Evolutionary conservation across 2,113 vertebrate genomes (phyloP).

Genomic region (Odocoileus hemionus): DNA sequence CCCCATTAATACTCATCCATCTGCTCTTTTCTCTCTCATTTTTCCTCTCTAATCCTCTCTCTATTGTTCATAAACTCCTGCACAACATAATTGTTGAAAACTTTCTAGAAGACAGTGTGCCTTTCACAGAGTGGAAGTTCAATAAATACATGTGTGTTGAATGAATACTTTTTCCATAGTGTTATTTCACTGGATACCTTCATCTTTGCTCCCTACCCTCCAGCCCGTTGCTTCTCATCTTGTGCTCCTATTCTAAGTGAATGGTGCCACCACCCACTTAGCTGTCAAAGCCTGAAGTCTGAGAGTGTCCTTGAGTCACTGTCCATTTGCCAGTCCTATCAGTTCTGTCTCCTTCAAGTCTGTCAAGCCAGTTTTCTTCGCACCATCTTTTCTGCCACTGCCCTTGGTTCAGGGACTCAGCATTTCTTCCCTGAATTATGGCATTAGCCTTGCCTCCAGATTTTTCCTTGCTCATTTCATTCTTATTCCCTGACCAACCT

Average conservation of each 20-base stretch:
- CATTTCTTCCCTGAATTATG: neutral
- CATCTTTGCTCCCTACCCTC: neutral
- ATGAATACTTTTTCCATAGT: neutral
- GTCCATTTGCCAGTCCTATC: neutral
- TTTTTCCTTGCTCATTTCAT: neutral
- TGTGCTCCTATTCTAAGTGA: neutral
- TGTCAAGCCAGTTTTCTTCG: neutral
- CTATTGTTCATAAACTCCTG: neutral
- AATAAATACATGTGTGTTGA: neutral
- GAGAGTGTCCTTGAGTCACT: neutral
- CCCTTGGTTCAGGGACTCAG: neutral
- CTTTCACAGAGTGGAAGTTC: neutral
- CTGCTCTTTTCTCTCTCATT: neutral
- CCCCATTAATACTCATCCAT: neutral
- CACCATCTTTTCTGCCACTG: neutral
- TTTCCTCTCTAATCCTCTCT: neutral
- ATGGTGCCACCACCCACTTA: neutral
- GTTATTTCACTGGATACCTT: neutral
- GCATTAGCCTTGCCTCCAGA: neutral
- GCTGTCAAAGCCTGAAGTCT: neutral
- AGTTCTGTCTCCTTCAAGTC: neutral
- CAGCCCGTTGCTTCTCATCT: neutral
- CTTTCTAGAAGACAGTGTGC: neutral
- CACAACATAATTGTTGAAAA: neutral
- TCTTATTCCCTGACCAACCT: neutral